These are phyloP conservation scores for Steinernema hermaphroditum DNA, from an alignment of 2,888 invertebrate genomes.

Conservation along the genomic window DNA sequence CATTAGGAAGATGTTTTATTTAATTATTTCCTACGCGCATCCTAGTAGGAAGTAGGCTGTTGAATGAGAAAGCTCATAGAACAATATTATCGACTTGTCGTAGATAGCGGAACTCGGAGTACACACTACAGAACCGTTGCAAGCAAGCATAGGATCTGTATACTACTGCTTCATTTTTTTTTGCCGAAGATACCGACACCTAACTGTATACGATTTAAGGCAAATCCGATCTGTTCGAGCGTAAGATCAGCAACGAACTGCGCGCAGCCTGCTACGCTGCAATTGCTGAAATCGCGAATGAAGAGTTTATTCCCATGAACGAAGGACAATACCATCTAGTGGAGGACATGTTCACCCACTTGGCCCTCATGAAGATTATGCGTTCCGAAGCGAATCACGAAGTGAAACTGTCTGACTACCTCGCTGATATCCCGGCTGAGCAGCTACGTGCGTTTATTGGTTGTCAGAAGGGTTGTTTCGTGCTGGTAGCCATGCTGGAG, in stretches of 20 bases:
- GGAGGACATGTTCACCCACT: conserved; percentile 42
- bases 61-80: neutral
- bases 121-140: too few relatives aligned
- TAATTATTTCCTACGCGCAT: neutral
- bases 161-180: too few relatives aligned
- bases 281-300: conserved; percentile 52
- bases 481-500: conserved; percentile 54
- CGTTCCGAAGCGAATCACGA: conserved; percentile 38
- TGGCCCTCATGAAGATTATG: conserved; percentile 42
- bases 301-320: conserved; percentile 60
- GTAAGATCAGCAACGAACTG: conserved; percentile 47
- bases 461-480: conserved; percentile 62
- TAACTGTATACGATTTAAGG: conserved; percentile 44
- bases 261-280: conserved; percentile 53
- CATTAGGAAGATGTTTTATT: too few relatives aligned
- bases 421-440: conserved; percentile 48
- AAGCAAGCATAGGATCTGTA: too few relatives aligned
- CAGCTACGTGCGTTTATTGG: conserved; percentile 55
- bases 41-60: neutral
- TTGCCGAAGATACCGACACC: too few relatives aligned
- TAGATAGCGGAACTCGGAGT: too few relatives aligned
- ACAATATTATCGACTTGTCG: too few relatives aligned
- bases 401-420: conserved; percentile 48
- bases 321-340: conserved; percentile 41
- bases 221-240: conserved; percentile 49